Evolutionary conservation across 2,797 vertebrate species (phyloP).

Genomic region (Cuculus canorus): DNA sequence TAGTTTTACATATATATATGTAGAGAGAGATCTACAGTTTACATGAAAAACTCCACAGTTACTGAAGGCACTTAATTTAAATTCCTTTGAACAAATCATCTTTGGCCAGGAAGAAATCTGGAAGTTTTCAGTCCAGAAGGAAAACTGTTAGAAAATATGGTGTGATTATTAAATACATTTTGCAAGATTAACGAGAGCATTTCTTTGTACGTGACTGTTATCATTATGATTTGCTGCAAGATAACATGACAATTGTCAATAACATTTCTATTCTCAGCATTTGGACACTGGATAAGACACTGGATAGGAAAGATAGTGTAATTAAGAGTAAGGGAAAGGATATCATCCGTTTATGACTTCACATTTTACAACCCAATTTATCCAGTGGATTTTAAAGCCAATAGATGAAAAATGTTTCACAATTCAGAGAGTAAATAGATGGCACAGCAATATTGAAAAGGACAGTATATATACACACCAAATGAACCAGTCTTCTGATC

Average conservation of each 20-base stretch:
- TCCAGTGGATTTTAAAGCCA: slow-evolving; percentile 36
- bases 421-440: slow-evolving; percentile 71
- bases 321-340: not conserved
- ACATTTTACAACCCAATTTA: slow-evolving; percentile 58
- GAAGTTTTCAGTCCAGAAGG: not conserved
- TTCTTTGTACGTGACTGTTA: not conserved
- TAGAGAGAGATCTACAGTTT: not conserved
- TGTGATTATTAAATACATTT: not conserved
- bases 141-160: not conserved
- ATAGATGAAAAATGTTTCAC: slow-evolving; percentile 56
- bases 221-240: slow-evolving; percentile 19
- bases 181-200: not conserved
- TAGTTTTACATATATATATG: not conserved
- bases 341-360: slow-evolving; percentile 37
- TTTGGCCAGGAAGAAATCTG: not conserved
- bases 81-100: not conserved
- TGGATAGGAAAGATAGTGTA: not conserved
- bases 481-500: slow-evolving; percentile 65
- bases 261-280: not conserved
- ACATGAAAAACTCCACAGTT: not conserved
- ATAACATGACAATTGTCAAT: slow-evolving; percentile 36
- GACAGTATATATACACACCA: slow-evolving; percentile 50
- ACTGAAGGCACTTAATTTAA: not conserved
- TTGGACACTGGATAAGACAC: not conserved
- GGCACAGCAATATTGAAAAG: slow-evolving; percentile 69